Evolutionary conservation across 2,888 invertebrate genomes (phyloP).

Genomic region (Lycocerus yunnanus): DNA sequence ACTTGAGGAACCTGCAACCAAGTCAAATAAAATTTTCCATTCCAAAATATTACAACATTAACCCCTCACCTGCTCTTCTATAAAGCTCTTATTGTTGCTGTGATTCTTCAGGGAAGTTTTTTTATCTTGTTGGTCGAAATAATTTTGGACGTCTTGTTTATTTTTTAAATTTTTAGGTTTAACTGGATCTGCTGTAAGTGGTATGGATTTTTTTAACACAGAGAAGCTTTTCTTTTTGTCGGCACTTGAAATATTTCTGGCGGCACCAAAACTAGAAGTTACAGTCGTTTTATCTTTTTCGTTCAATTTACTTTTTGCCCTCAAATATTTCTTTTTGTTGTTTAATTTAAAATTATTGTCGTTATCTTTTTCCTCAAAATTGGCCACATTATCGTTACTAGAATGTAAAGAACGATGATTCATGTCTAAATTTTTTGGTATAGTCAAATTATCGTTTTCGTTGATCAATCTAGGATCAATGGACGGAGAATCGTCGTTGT

Average conservation of each 20-base stretch:
- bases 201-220: constrained; percentile 62
- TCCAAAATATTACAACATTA: background rate
- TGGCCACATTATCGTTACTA: constrained; percentile 37
- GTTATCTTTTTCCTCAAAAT: background rate
- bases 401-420: constrained; percentile 45
- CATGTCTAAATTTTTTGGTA: constrained; percentile 50
- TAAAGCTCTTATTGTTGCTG: constrained; percentile 26
- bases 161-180: constrained; percentile 50
- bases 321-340: constrained; percentile 4
- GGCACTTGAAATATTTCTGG: constrained; percentile 51
- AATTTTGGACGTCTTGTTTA: constrained; percentile 48
- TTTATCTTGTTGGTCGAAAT: constrained; percentile 54
- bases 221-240: constrained; percentile 50
- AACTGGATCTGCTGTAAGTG: constrained; percentile 60
- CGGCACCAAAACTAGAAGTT: constrained; percentile 59
- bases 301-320: constrained; percentile 52
- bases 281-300: constrained; percentile 55
- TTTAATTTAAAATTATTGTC: constrained; percentile 15
- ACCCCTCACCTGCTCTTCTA: background rate
- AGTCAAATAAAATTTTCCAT: background rate
- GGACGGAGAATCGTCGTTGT: constrained; percentile 49
- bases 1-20: background rate
- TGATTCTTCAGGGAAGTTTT: constrained; percentile 50
- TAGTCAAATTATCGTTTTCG: constrained; percentile 71
- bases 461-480: constrained; percentile 69